Base-by-base conservation (phyloP, 1,140 invertebrate species). In the Bombus pyrosoma region DNA sequence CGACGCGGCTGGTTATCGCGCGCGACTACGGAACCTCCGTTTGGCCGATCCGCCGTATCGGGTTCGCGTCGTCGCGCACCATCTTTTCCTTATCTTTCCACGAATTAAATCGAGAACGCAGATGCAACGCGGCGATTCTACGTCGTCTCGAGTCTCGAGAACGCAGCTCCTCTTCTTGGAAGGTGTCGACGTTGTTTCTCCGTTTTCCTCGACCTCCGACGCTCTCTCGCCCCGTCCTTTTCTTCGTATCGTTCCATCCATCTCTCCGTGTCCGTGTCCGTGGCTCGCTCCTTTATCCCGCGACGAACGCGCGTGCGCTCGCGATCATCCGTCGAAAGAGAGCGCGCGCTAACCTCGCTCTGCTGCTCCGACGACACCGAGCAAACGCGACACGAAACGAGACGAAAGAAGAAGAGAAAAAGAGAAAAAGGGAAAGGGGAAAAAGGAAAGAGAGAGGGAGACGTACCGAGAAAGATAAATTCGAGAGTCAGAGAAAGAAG, bases 21-120 rank as follows among this genome's bases (percentile, higher is more conserved):
- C n/a, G 57, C 41, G 15, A 41, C 34, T 32, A 32, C 68, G 43
- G 13, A 62, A 59, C 53, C 37, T 72, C 12, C 34, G 32, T 18
- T 39, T 18, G 4, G 32, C 3, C 41, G 32, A 12, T 37, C 6
- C 34, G 34, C 15, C 47, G 34, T 80, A 80, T 80, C 78, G 78
- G 3, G 43, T 80, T 80, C 78, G 41, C 64, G 6, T 69, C 25
- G 6, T 69, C 32, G 34, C 41, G 41, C n/a, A 28, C 41, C 72
- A 25, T 74, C 62, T 28, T 43, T 47, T 41, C 71, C 72, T 82
- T 75, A 82, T 82, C 81, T 75, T 82, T 82, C 81, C 25, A 39
- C 71, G 81, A 82, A 82, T 75, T 66, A 66, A 43, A 66, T 43
- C 39, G 68, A 37, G 59, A 74, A 41, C 71, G 53, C 57, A 47